These are phyloP conservation scores for Pelosia muscerda DNA, from an alignment of 2,888 invertebrate species.

Conservation along the genomic window DNA sequence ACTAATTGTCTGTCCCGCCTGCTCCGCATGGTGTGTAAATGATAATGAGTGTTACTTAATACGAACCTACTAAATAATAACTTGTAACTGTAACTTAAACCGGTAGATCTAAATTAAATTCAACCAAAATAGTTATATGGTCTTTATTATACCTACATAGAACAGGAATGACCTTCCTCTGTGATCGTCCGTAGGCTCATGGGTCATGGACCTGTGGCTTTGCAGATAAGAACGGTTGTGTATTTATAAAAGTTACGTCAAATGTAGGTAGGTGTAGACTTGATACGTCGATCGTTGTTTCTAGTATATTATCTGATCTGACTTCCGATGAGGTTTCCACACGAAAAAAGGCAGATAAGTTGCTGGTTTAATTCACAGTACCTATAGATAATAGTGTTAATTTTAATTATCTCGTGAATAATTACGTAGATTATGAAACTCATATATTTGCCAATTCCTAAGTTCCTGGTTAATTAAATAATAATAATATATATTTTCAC, in stretches of 20 bases:
- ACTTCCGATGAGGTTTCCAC: too few species aligned
- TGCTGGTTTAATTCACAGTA: not conserved
- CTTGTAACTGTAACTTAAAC: not conserved
- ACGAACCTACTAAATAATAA: not conserved
- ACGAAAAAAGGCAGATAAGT: not conserved
- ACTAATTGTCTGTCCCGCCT: not conserved
- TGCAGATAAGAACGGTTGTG: not conserved
- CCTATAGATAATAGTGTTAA: not conserved
- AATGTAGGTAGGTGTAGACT: too few species aligned
- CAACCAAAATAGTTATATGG: not conserved
- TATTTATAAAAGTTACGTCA: not conserved
- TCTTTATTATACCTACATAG: not conserved
- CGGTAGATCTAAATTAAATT: not conserved
- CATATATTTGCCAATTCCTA: too few species aligned
- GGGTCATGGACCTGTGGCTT: slow-evolving; percentile 33
- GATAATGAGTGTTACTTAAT: not conserved
- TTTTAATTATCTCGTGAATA: not conserved
- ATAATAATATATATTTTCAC: too few species aligned
- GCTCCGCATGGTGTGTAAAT: not conserved
- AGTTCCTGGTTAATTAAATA: not conserved
- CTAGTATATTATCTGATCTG: too few species aligned
- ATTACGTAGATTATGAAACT: not conserved
- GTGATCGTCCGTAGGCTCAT: slow-evolving; percentile 18
- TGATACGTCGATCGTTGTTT: too few species aligned
- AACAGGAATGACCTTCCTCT: slow-evolving; percentile 31